phyloP scores from a whole-genome alignment of 2,113 vertebrate genomes.

The Neomonachus schauinslandi region DNA sequence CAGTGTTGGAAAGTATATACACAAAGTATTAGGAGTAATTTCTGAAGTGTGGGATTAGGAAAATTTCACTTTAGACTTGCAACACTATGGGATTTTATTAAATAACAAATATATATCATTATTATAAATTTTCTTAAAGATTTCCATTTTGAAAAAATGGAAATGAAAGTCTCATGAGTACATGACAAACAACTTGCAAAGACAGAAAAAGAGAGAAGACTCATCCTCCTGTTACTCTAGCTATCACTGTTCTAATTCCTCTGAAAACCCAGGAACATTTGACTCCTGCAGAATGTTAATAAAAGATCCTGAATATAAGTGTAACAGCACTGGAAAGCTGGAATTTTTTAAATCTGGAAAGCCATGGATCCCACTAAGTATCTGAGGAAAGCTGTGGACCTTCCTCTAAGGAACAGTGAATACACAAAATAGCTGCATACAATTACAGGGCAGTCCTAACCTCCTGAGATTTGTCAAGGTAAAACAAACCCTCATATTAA shows the following conservation, averaged over 20 bases:
- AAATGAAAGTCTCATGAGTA: not conserved
- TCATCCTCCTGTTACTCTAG: not conserved
- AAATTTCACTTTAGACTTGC: not conserved
- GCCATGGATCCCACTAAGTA: not conserved
- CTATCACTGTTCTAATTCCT: not conserved
- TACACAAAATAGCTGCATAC: not conserved
- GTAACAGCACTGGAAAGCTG: not conserved
- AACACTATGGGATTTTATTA: not conserved
- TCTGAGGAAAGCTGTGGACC: not conserved
- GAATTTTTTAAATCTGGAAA: not conserved
- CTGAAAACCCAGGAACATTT: not conserved
- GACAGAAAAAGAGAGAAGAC: not conserved
- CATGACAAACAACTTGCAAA: not conserved
- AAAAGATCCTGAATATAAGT: not conserved
- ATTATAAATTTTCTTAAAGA: not conserved
- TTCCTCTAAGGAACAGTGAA: not conserved
- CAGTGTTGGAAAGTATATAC: not conserved
- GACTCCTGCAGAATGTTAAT: not conserved
- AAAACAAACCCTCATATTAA: not conserved
- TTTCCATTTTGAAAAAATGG: slow-evolving; percentile 14
- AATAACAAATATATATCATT: not conserved
- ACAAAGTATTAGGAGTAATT: not conserved
- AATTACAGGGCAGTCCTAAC: not conserved
- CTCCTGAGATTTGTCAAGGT: not conserved
- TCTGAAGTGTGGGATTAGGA: not conserved